Conservation (phyloP, 2,797 vertebrate genomes). For the Pseudochirops corinnae region DNA sequence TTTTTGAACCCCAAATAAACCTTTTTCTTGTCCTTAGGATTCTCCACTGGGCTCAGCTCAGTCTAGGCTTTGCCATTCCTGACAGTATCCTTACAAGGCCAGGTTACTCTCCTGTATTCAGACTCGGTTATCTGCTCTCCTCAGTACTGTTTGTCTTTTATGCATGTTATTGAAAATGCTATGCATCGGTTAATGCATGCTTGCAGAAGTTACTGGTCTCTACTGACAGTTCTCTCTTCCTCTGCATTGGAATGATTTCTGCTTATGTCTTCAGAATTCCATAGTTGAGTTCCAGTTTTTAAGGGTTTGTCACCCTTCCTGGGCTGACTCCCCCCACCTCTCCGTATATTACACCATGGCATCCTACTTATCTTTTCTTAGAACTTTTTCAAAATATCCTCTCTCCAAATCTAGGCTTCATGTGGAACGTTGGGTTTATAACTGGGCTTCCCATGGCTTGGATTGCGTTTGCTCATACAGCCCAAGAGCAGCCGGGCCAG, state of each 20-base stretch:
- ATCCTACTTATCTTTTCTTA: neutral
- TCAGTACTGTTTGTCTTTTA: neutral
- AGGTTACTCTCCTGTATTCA: neutral
- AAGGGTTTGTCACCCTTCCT: neutral
- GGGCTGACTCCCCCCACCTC: neutral
- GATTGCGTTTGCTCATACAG: neutral
- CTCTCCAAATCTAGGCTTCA: neutral
- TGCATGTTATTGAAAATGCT: neutral
- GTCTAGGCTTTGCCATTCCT: neutral
- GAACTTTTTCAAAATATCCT: neutral
- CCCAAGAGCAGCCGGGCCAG: neutral
- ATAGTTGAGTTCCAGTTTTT: neutral
- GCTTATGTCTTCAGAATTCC: neutral
- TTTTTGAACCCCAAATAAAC: neutral
- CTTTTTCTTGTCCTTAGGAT: neutral
- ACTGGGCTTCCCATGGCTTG: neutral
- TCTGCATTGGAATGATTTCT: neutral
- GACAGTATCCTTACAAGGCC: neutral
- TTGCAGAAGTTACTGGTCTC: neutral
- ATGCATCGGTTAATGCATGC: neutral
- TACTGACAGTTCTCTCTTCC: neutral
- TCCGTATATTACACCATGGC: neutral
- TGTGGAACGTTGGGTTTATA: neutral
- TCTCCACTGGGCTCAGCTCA: neutral
- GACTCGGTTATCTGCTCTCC: neutral